Percentiles rank a stretch among this genome's conserved stretches.
Evolutionary conservation across 2,113 vertebrate genomes (phyloP).

Genomic region (Pachypanchax playfairii): DNA sequence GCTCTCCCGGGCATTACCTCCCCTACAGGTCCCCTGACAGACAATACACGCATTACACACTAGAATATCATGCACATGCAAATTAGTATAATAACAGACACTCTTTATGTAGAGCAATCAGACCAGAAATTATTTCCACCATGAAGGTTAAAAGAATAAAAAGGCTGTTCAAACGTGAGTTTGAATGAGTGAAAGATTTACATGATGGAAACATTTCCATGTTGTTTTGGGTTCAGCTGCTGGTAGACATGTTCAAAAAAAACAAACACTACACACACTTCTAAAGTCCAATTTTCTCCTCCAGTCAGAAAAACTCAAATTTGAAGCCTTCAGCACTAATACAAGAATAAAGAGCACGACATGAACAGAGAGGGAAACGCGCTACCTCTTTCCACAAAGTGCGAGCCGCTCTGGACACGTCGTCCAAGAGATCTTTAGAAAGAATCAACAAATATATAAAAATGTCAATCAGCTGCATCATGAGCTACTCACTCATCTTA

Average conservation of each 20-base stretch:
- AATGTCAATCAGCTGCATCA: no score
- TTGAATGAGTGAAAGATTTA: conserved; percentile 1
- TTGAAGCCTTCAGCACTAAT: no score
- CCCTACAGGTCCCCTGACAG: conserved; percentile 72
- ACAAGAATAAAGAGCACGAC: no score
- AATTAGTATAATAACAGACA: conserved; percentile 9
- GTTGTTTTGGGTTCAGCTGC: neutral
- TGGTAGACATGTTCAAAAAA: neutral
- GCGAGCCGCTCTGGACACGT: neutral
- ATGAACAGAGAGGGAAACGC: neutral
- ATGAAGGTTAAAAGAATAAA: neutral
- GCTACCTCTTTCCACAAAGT: conserved; percentile 35
- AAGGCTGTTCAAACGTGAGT: conserved; percentile 11
- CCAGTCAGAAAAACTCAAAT: no score
- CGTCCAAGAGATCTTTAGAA: conserved; percentile 11
- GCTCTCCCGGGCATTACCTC: conserved; percentile 71
- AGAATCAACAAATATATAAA: neutral
- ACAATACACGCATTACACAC: conserved; percentile 64
- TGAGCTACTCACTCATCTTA: no score
- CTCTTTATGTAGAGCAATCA: neutral
- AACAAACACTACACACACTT: neutral
- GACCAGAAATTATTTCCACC: neutral
- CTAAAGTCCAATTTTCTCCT: no score
- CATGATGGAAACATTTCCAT: neutral
- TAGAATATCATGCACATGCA: conserved; percentile 36